Evolutionary conservation across 2,113 vertebrate species (phyloP), one percentile per base, ranked within the genome.

Genomic region (Mustela nigripes): DNA sequence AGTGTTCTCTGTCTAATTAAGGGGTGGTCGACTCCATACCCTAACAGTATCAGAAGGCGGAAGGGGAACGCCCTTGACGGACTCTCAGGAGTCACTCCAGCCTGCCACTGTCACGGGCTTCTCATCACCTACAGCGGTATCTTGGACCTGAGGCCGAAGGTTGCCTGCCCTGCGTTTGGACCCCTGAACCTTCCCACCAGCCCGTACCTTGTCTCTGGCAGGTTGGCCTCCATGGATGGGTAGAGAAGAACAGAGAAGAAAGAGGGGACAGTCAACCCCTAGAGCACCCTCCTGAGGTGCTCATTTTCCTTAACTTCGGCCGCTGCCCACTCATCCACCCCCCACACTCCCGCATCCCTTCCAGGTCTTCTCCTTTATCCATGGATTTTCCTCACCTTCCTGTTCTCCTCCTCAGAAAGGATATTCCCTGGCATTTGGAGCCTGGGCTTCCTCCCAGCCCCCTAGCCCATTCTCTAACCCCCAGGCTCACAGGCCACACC

Each of bases 51-150:
- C 65, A 31, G 28, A 36, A n/a, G 6, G 60, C 12, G 0, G 28
- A 48, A n/a, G 5, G 14, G 31, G 36, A 26, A 7, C 0, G 26
- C 7, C n/a, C 1, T 8, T 0, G 0, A 1, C 0, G 1, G 19
- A 42, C n/a, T 86, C 91, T 39, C 21, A 85, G 60, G 10, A 33
- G 9, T 0, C 0, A 36, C 21, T 65, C 53, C 1, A 16, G 24
- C 48, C 2, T 1, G 1, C 48, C 60, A 4, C 31, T 2, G 12
- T 67, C 11, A 11, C 3, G 7, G 67, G 14, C 28, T 45, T 16
- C 84, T 81, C 45, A 1, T 14, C 53, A 39, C 28, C 33, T n/a
- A 36, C 16, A 26, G 24, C 0, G 4, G 16, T 4, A 16, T 45
- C 42, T 45, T 36, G 24, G 36, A 67, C 80, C 69, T 73, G 33